These are phyloP conservation scores for Mohoua ochrocephala DNA, from an alignment of 2,113 vertebrate species.

Conservation along the genomic window DNA sequence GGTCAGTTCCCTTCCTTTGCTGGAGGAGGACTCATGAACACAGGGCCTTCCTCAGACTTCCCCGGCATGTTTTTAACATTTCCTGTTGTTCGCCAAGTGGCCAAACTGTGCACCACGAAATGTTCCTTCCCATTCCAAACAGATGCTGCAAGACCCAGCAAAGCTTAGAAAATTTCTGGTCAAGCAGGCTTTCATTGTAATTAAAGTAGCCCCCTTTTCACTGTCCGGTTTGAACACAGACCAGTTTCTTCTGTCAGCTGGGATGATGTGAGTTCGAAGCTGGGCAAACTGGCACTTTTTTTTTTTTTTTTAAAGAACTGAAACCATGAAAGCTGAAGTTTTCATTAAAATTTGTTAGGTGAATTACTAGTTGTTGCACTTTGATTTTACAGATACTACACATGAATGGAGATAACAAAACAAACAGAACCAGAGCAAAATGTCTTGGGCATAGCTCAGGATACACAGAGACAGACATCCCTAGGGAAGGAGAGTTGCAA, in stretches of 20 bases:
- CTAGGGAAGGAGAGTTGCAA: slow-evolving; percentile 10
- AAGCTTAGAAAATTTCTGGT: not conserved
- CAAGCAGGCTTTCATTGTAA: not conserved
- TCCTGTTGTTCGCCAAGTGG: not conserved
- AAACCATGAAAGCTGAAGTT: not conserved
- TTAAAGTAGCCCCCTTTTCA: not conserved
- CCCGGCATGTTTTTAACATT: not conserved
- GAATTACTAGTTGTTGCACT: not conserved
- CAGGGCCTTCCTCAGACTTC: not conserved
- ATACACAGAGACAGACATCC: not conserved
- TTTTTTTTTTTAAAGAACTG: not conserved
- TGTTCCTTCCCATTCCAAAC: not conserved
- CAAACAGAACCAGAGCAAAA: not conserved
- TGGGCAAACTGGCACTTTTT: not conserved
- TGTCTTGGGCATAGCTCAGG: not conserved
- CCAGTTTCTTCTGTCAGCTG: not conserved
- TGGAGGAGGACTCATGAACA: not conserved
- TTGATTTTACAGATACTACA: not conserved
- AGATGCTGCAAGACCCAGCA: not conserved
- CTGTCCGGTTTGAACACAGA: not conserved
- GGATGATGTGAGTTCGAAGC: not conserved
- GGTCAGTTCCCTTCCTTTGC: not conserved
- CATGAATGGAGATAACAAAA: not conserved
- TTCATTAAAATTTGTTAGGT: not conserved
- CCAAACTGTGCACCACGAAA: not conserved